Percentiles rank a stretch among this genome's conserved stretches.
Conservation (phyloP, 1,140 invertebrate genomes). For the Apis florea region DNA sequence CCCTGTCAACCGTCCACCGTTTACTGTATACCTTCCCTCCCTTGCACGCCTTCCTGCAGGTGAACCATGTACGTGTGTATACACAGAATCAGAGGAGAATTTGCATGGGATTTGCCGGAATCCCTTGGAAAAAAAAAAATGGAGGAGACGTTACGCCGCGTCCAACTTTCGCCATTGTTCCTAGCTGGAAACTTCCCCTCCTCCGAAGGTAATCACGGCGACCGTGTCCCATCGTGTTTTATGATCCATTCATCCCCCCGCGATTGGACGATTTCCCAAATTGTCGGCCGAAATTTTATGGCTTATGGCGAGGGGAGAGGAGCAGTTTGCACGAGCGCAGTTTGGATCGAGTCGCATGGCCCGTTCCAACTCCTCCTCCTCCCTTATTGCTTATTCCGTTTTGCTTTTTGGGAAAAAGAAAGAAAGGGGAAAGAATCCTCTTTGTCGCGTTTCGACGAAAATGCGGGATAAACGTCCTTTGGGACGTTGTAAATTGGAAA, state of each 20-base stretch:
- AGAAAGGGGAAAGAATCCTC: not conserved
- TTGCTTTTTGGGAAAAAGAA: not conserved
- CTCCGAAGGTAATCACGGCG: slow-evolving; percentile 26
- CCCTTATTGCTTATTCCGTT: slow-evolving; percentile 30
- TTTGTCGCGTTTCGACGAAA: not conserved
- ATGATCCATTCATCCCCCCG: slow-evolving; percentile 30
- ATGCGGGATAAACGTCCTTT: slow-evolving; percentile 18
- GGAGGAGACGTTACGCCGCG: not conserved
- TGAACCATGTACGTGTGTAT: too few relatives aligned
- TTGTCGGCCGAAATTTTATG: slow-evolving; percentile 31
- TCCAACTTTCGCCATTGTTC: slow-evolving; percentile 24
- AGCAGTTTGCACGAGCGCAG: not conserved
- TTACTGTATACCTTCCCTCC: not conserved
- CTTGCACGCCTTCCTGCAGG: too few relatives aligned
- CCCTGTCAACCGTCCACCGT: not conserved
- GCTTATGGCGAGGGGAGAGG: not conserved
- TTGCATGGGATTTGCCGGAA: slow-evolving; percentile 25
- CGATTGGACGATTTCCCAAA: slow-evolving; percentile 37
- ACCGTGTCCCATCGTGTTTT: slow-evolving; percentile 35
- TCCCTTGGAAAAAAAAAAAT: not conserved
- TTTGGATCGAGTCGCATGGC: not conserved
- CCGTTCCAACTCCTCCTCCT: not conserved
- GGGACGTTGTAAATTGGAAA: not conserved
- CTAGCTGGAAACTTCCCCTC: not conserved
- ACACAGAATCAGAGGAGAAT: not conserved